Base-by-base conservation (phyloP, 2,113 vertebrate species). In the Myxocyprinus asiaticus region DNA sequence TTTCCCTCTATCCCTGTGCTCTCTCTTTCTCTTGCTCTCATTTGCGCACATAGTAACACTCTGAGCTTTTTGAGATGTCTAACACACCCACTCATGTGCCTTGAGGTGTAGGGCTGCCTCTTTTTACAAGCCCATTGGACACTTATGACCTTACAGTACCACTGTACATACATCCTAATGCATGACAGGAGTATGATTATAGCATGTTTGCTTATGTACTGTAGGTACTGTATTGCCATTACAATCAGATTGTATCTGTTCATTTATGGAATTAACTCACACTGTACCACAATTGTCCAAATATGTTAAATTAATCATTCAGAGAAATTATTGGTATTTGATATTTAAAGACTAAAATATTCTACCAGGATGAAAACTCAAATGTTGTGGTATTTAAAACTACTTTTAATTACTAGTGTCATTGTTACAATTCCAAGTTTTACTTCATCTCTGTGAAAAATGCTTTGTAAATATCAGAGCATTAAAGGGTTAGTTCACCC, bases 101-200 rank as follows among this genome's bases (percentile, higher is more conserved):
- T 12, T 42, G 42, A 50, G 47, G 76, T 67, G 69, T 58, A 69
- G 58, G 76, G 67, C 33, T 15, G 68, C 48, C 58, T 47, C 22
- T 43, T 72, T 68, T 47, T 77, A 15, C 50, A 59, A 33, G 22
- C 22, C 22, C 22, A 33, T 33, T 33, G 22, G 22, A 33, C 22
- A 1, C 22, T 33, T 33, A 33, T 48, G 53, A 42, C 48, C 50
- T 63, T 17, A 17, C 42, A n/a, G 10, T 44, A 43, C 53, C 42
- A n/a, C n/a, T 55, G 14, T 44, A 58, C 55, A 15, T 33, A 33
- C 22, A n/a, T 15, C 45, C 3, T 51, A n/a, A 64, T 42, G 61
- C 45, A 42, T 47, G 10, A 15, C 2, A 42, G 48, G 14, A 6
- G 62, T 15, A n/a, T 14, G 4, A 2, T 48, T 22, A 15, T 17